These are phyloP conservation scores for Paratilapia polleni DNA, from an alignment of 2,113 vertebrate genomes.

Conservation along the genomic window DNA sequence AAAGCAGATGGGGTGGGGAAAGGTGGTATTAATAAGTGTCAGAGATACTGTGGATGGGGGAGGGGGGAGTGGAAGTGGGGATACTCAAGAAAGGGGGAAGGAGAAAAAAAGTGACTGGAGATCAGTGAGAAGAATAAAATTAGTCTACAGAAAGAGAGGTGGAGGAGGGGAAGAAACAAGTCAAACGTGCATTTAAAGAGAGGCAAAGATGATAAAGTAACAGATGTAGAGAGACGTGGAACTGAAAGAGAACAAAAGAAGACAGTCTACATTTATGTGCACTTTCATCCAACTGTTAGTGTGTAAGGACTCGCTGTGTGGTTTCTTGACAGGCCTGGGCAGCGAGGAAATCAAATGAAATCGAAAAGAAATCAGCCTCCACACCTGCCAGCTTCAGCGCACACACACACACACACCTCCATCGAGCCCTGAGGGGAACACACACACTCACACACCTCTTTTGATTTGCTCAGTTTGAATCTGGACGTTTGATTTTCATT, in stretches of 20 bases:
- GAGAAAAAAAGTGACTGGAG: neutral
- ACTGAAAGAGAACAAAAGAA: neutral
- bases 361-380: neutral
- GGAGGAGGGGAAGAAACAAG: neutral
- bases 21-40: too few species aligned
- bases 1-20: too few species aligned
- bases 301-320: neutral
- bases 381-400: neutral
- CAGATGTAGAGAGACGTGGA: neutral
- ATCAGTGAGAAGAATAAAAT: neutral
- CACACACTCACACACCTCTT: neutral
- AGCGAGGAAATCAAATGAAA: constrained; percentile 2
- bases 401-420: neutral
- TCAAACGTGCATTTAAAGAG: neutral
- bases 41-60: too few species aligned
- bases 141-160: neutral
- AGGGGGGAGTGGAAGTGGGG: neutral
- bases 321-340: neutral
- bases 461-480: constrained; percentile 18
- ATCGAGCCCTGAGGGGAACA: neutral
- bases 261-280: neutral
- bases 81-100: neutral
- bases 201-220: neutral
- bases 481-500: constrained; percentile 23
- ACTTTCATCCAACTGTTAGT: neutral